Evolutionary conservation across 1,140 invertebrate species (phyloP).

Genomic region (Cydia fagiglandana): DNA sequence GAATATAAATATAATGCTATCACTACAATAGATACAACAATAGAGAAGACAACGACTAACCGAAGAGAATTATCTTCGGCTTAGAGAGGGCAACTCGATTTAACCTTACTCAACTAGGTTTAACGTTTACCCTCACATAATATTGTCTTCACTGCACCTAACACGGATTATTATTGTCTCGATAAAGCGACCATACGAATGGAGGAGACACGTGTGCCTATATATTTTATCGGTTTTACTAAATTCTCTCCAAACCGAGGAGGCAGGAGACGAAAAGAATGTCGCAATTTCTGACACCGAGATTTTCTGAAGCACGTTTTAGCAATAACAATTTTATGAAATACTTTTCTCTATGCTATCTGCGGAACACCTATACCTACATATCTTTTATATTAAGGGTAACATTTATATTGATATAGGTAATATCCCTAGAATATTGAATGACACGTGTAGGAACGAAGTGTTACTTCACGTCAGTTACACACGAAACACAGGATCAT

Average conservation of each 20-base stretch:
- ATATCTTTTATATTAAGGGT: too few species aligned
- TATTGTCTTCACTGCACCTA: not conserved
- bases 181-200: not conserved
- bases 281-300: not conserved
- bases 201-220: not conserved
- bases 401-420: too few species aligned
- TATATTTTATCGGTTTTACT: not conserved
- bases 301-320: not conserved
- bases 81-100: not conserved
- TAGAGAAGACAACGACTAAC: not conserved
- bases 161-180: not conserved
- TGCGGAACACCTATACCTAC: too few species aligned
- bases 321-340: not conserved
- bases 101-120: slow-evolving; percentile 8
- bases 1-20: not conserved
- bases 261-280: not conserved
- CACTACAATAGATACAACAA: not conserved
- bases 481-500: too few species aligned
- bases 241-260: not conserved
- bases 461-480: too few species aligned
- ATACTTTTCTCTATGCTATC: not conserved
- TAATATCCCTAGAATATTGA: too few species aligned
- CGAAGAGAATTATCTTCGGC: not conserved
- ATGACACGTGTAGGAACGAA: too few species aligned
- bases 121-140: not conserved